Conservation (phyloP, 2,888 invertebrate species). For the Sepioteuthis lessoniana region DNA sequence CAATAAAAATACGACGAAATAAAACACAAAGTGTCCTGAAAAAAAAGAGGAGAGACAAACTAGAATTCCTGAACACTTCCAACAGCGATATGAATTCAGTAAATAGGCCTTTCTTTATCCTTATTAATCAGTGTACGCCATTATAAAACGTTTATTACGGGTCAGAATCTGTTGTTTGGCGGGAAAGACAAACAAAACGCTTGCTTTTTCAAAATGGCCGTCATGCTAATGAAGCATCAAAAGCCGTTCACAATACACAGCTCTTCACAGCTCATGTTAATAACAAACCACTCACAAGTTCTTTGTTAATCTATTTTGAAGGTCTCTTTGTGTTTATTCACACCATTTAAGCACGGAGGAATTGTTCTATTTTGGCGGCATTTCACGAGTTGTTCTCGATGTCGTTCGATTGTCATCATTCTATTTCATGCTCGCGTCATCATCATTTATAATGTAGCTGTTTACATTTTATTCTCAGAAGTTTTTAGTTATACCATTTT, state of each 20-base stretch:
- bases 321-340: conserved; percentile 2
- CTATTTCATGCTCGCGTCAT: neutral
- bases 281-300: neutral
- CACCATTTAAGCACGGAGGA: neutral
- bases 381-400: neutral
- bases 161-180: neutral
- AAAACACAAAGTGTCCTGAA: neutral
- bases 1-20: neutral
- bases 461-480: neutral
- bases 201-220: neutral
- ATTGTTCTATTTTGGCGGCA: neutral
- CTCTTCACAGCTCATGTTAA: neutral
- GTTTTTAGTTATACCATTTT: neutral
- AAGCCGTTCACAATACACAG: neutral
- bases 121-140: neutral
- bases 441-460: neutral
- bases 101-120: neutral
- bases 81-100: neutral
- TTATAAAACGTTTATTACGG: neutral
- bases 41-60: neutral
- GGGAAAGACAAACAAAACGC: neutral
- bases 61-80: neutral
- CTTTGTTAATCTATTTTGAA: neutral
- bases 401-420: neutral
- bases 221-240: conserved; percentile 4